Evolutionary conservation across 2,888 invertebrate genomes (phyloP).

Genomic region (Drosophila macrothrix): DNA sequence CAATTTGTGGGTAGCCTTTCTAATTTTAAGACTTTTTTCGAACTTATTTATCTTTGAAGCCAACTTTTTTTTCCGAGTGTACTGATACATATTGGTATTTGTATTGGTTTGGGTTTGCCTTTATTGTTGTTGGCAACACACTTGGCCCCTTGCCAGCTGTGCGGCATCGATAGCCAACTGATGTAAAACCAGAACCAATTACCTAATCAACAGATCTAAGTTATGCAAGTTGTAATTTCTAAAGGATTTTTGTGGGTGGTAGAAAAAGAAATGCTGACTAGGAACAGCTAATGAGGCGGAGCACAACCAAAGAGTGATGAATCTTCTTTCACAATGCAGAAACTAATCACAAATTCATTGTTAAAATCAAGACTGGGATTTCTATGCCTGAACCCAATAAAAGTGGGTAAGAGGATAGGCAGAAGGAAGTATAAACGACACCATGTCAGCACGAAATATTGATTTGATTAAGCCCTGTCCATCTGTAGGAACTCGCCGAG

Average conservation of each 20-base stretch:
- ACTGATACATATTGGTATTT: neutral
- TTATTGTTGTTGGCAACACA: slow-evolving; percentile 15
- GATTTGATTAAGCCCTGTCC: neutral
- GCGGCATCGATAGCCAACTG: slow-evolving; percentile 59
- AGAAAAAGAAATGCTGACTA: neutral
- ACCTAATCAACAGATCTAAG: slow-evolving; percentile 29
- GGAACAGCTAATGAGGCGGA: neutral
- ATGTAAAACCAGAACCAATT: slow-evolving; percentile 47
- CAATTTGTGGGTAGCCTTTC: neutral
- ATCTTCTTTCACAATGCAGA: neutral
- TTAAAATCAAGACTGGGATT: too few species aligned
- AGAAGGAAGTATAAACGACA: neutral
- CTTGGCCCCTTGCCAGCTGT: slow-evolving; percentile 49
- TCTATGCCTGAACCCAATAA: neutral
- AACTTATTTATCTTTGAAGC: neutral
- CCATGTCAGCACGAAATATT: neutral
- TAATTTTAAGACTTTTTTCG: neutral
- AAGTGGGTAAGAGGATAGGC: neutral
- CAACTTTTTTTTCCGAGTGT: neutral
- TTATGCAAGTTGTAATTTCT: slow-evolving; percentile 23
- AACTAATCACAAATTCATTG: too few species aligned
- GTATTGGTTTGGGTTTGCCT: slow-evolving; percentile 5
- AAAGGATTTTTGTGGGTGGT: neutral
- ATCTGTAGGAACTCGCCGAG: neutral
- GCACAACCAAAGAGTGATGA: neutral